A percentile compares a stretch with the other conserved stretches of the same genome.
phyloP scores from a whole-genome alignment of 2,797 vertebrate species.

The Platyrinchus mystaceus region DNA sequence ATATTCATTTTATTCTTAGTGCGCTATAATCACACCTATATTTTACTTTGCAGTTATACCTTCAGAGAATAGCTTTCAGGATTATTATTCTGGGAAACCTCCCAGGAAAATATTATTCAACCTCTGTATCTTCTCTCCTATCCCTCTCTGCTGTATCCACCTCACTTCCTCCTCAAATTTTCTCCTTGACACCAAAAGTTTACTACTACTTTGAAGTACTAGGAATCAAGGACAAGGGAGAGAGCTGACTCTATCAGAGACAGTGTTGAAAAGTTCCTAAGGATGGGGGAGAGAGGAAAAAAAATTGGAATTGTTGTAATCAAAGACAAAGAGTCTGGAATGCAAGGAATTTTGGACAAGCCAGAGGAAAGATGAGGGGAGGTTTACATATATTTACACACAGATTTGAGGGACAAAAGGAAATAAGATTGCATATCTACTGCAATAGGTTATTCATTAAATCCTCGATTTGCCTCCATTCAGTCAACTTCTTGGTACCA shows the following conservation, averaged over 20 bases:
- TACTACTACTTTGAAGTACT: constrained; percentile 2
- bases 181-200: not conserved
- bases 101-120: constrained; percentile 7
- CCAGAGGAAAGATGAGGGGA: not conserved
- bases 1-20: not conserved
- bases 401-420: not conserved
- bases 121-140: not conserved
- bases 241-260: not conserved
- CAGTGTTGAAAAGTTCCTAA: not conserved
- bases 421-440: not conserved
- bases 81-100: not conserved
- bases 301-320: not conserved
- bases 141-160: not conserved
- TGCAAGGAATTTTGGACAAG: not conserved
- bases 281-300: not conserved
- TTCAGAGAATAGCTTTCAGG: not conserved
- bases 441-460: not conserved
- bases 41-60: not conserved
- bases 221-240: not conserved
- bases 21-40: not conserved
- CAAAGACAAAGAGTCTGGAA: not conserved
- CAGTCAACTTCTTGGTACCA: not conserved
- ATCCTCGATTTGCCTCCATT: not conserved
- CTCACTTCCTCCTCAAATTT: not conserved
- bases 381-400: not conserved